Evolutionary conservation across 1,140 invertebrate genomes (phyloP).

Genomic region (Amyelois transitella): DNA sequence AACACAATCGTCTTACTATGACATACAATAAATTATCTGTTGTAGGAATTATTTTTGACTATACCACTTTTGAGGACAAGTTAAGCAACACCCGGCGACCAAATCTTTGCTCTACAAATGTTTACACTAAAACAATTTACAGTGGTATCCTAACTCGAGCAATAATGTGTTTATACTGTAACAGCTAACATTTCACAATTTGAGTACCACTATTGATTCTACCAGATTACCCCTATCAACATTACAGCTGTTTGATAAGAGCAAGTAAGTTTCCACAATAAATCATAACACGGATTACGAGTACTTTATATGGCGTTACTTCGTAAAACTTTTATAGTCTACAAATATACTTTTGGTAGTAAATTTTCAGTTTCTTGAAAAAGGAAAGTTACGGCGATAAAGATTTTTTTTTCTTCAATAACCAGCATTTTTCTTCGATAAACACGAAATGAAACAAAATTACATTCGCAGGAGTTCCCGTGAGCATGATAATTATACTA

Average conservation of each 20-base stretch:
- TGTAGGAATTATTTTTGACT: no score
- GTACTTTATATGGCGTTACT: not conserved
- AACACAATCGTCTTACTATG: no score
- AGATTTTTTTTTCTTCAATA: no score
- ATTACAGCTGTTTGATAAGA: conserved; percentile 28
- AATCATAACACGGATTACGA: conserved; percentile 10
- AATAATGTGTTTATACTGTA: conserved; percentile 18
- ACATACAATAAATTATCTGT: no score
- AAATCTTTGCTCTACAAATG: not conserved
- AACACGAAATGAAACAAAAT: not conserved
- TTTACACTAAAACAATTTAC: conserved; percentile 24
- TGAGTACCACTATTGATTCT: conserved; percentile 20
- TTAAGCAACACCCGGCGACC: not conserved
- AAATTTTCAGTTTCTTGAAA: not conserved
- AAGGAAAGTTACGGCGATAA: not conserved
- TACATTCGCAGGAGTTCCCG: no score
- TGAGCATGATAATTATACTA: no score
- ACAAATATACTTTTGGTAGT: not conserved
- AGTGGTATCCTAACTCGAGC: conserved; percentile 17
- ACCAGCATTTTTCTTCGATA: not conserved
- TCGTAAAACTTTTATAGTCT: conserved; percentile 1
- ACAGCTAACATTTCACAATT: conserved; percentile 28
- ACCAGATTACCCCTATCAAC: conserved; percentile 29
- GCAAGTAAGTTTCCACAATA: conserved; percentile 36
- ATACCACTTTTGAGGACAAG: not conserved